Conservation (phyloP, 2,797 vertebrate genomes). For the Corythornis leucogaster region DNA sequence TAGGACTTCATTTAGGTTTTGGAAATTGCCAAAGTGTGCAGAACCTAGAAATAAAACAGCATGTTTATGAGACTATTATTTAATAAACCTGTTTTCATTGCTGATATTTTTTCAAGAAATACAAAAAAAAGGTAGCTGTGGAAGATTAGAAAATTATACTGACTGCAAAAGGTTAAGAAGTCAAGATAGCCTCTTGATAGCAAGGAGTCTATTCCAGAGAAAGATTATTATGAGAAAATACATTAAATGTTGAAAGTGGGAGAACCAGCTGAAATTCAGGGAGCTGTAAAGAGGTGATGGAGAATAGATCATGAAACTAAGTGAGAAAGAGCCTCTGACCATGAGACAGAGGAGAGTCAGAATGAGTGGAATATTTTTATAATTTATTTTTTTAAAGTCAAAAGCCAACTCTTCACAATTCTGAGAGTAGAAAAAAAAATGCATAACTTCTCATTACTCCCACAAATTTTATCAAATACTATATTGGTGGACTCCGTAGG, state of each 20-base stretch:
- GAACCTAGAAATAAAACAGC: neutral
- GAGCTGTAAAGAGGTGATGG: neutral
- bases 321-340: neutral
- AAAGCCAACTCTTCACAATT: neutral
- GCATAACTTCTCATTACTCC: neutral
- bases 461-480: neutral
- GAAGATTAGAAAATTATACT: neutral
- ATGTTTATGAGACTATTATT: neutral
- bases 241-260: neutral
- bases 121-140: neutral
- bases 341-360: neutral
- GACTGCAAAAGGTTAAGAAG: neutral
- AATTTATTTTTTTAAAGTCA: neutral
- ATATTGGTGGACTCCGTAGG: neutral
- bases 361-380: neutral
- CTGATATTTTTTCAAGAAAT: neutral
- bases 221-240: neutral
- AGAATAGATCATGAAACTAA: neutral
- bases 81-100: neutral
- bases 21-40: neutral
- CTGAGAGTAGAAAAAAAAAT: neutral
- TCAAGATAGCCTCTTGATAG: neutral
- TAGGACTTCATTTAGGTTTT: neutral
- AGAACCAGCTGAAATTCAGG: neutral
- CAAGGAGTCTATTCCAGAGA: neutral